Evolutionary conservation across 2,113 vertebrate genomes (phyloP).

Genomic region (Cheilinus undulatus): DNA sequence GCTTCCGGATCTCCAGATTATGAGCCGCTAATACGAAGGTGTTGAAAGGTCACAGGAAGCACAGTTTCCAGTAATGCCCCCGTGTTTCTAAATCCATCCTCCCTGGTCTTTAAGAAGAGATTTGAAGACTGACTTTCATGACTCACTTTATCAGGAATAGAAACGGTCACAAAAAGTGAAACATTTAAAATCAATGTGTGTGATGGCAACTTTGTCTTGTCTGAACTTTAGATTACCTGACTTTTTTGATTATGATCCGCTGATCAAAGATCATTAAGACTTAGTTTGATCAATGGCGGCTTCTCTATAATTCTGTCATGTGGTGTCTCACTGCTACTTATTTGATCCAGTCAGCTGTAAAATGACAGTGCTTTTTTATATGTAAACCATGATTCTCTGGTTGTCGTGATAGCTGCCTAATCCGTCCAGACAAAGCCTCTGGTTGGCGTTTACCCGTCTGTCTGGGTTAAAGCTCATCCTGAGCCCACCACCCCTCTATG

Average conservation of each 20-base stretch:
- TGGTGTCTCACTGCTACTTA: background rate
- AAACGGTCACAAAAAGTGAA: background rate
- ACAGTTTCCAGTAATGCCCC: background rate
- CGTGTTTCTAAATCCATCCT: constrained; percentile 8
- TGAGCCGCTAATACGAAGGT: constrained; percentile 39
- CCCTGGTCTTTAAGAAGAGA: background rate
- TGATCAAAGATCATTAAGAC: background rate
- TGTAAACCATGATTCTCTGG: constrained; percentile 34
- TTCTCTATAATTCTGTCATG: background rate
- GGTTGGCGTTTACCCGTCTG: constrained; percentile 70
- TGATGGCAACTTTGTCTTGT: background rate
- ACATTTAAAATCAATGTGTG: background rate
- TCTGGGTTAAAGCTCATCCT: constrained; percentile 53
- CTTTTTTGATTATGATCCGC: background rate
- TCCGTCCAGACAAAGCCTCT: constrained; percentile 64
- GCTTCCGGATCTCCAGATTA: constrained; percentile 28
- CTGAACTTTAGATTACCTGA: background rate
- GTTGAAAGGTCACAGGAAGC: constrained; percentile 28
- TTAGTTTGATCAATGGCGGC: background rate
- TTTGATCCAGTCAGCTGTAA: constrained; percentile 21
- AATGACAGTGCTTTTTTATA: constrained; percentile 2
- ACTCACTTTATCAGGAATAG: background rate
- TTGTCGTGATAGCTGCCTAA: constrained; percentile 59
- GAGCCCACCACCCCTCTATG: constrained; percentile 35
- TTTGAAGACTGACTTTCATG: background rate